A percentile compares a stretch with the other conserved stretches of the same genome.
phyloP scores from a whole-genome alignment of 2,797 vertebrate species.

The Lemur catta region DNA sequence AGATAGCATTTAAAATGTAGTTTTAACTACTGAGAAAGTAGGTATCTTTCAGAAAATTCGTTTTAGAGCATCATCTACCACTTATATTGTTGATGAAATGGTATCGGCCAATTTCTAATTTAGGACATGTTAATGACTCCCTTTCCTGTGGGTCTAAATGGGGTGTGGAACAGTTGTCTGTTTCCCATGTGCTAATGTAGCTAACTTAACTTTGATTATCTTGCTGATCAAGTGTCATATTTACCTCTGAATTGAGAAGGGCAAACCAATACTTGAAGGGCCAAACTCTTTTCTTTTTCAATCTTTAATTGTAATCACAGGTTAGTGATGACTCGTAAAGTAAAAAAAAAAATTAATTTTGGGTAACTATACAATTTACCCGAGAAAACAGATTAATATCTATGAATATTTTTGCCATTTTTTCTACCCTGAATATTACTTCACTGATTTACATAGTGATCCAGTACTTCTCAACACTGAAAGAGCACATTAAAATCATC shows the following conservation, averaged over 20 bases:
- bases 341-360: not conserved
- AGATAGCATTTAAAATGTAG: not conserved
- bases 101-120: conserved; percentile 10
- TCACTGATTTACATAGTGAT: not conserved
- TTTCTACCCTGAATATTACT: not conserved
- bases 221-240: not conserved
- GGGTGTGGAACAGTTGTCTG: not conserved
- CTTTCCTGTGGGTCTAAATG: not conserved
- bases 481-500: not conserved
- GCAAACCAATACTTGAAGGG: not conserved
- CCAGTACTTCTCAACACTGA: not conserved
- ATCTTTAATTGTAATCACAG: not conserved
- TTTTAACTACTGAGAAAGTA: not conserved
- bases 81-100: not conserved
- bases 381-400: not conserved
- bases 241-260: not conserved
- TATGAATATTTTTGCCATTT: not conserved
- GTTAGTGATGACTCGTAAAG: not conserved
- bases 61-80: not conserved
- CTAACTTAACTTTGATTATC: not conserved
- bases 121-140: not conserved
- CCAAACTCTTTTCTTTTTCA: not conserved
- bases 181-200: not conserved
- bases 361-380: not conserved
- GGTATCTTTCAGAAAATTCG: not conserved